phyloP scores from a whole-genome alignment of 1,140 invertebrate genomes.

The Pseudomyrmex sp. region DNA sequence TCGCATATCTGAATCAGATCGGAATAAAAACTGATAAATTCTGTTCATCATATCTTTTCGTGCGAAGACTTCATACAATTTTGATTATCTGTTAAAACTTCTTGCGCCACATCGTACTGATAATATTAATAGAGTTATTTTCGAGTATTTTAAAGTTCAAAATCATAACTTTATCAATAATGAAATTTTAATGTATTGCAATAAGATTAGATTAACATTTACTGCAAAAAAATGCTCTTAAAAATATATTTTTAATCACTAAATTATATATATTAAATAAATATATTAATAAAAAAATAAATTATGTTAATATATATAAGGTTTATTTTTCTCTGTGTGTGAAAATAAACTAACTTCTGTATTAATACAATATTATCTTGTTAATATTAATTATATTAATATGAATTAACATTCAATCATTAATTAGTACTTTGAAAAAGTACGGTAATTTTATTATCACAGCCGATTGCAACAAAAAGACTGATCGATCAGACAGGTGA shows the following conservation, averaged over 20 bases:
- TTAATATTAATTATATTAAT: too few relatives aligned
- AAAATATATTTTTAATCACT: too few relatives aligned
- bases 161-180: neutral
- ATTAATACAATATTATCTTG: too few relatives aligned
- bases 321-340: too few relatives aligned
- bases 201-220: too few relatives aligned
- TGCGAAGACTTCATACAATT: neutral
- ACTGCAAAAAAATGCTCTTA: too few relatives aligned
- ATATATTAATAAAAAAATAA: too few relatives aligned
- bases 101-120: neutral
- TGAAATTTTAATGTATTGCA: too few relatives aligned
- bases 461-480: neutral
- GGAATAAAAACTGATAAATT: neutral
- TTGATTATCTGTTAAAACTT: slow-evolving; percentile 21
- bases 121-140: slow-evolving; percentile 15
- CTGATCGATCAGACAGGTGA: neutral
- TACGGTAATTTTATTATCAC: neutral
- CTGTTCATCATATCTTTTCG: neutral
- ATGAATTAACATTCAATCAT: neutral
- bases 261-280: too few relatives aligned
- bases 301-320: too few relatives aligned
- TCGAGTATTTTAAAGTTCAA: neutral
- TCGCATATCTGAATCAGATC: neutral
- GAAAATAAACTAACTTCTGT: too few relatives aligned
- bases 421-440: neutral